Base-by-base conservation (phyloP, 2,113 vertebrate species). In the Anhinga rufa region DNA sequence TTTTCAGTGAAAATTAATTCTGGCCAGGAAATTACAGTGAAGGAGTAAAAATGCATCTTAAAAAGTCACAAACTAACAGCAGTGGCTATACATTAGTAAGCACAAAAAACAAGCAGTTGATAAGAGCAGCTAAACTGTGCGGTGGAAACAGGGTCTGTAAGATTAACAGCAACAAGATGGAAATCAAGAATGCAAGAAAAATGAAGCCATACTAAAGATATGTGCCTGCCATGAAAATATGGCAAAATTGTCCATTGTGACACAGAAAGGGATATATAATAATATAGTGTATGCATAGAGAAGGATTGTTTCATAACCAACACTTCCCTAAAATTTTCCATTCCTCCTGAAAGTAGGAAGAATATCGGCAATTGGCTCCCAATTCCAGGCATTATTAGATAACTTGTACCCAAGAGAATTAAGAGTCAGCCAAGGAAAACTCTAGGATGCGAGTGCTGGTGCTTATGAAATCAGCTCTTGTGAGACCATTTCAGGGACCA, bases 381-480 rank as follows among this genome's bases (percentile, higher is more conserved):
- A 38, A 5, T 4, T 2, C 46, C 14, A 40, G 77, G 71, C 82
- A 78, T 86, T 14, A 74, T 91, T 44, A 94, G 88, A 88, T 70
- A 92, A 88, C 52, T 69, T 11, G n/a, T 22, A 71, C 78, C 74
- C 90, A 29, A 64, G 95, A 91, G 78, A 82, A 90, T 89, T 51
- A 22, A 36, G 42, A 60, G 38, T 29, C 65, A 54, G 81, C 31
- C 74, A 77, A 75, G 52, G 90, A 66, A 75, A 86, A 12, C 42
- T 26, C 82, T 0, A 28, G 2, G 77, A 22, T 49, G 69, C 0
- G 0, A 54, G 64, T 58, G 83, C 55, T 66, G 60, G 28, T 25
- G 64, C 17, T 78, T 14, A 7, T 66, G 82, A 57, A 51, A 62
- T 12, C 34, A 3, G 1, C 10, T 0, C 0, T 1, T 8, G 54